A percentile compares a stretch with the other conserved stretches of the same genome.
phyloP scores from a whole-genome alignment of 2,113 vertebrate species.

The Grammomys dolichurus region DNA sequence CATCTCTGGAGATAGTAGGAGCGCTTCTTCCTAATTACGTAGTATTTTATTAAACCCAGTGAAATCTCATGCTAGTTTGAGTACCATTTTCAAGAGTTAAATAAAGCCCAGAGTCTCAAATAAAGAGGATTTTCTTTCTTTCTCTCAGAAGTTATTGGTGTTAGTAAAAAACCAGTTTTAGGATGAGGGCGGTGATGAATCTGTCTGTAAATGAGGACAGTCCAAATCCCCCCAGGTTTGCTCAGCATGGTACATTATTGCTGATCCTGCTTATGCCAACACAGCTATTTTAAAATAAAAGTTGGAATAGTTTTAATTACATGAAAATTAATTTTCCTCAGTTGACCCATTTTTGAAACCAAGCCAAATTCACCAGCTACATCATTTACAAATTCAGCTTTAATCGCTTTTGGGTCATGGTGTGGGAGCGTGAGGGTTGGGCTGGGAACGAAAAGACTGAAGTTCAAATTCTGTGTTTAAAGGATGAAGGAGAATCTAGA shows the following conservation, averaged over 20 bases:
- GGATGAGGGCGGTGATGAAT: conserved; percentile 17
- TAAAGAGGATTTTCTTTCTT: conserved; percentile 65
- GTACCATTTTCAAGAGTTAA: conserved; percentile 77
- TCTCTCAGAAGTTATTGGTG: conserved; percentile 17
- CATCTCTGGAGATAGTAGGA: conserved; percentile 70
- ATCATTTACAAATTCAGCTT: conserved; percentile 48
- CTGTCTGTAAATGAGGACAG: conserved; percentile 51
- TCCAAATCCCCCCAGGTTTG: conserved; percentile 36
- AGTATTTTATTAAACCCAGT: conserved; percentile 78
- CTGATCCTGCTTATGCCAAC: conserved; percentile 25
- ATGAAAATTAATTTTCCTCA: conserved; percentile 34
- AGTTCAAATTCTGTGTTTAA: neutral
- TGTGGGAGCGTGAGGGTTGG: neutral
- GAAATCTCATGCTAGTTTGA: conserved; percentile 76
- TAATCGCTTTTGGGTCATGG: neutral
- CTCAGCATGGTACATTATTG: neutral
- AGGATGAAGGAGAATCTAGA: neutral
- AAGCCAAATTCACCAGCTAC: neutral
- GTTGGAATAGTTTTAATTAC: conserved; percentile 52
- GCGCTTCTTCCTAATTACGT: conserved; percentile 77
- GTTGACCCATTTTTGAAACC: conserved; percentile 25
- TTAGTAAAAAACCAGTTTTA: conserved; percentile 60
- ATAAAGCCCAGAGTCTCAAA: conserved; percentile 67
- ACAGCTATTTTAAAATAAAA: conserved; percentile 66
- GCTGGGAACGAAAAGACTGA: neutral